Base-by-base conservation (phyloP, 2,888 invertebrate species). In the Habroteleia sp. region DNA sequence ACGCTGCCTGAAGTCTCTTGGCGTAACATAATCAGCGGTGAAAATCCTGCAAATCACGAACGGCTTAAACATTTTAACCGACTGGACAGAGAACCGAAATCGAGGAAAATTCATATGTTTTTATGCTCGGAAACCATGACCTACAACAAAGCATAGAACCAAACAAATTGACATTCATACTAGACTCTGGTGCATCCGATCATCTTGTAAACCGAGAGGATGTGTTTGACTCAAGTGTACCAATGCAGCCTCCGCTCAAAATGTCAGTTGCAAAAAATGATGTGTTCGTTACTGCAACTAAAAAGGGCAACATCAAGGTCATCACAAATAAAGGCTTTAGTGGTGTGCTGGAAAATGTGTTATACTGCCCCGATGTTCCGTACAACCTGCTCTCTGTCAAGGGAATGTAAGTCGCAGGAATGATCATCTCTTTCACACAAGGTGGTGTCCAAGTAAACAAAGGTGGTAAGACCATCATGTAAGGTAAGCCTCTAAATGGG, bases 191-290 rank as follows among this genome's bases (percentile, higher is more conserved):
- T 1, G 41, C 11, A 1, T 23, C 41, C 5, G 41, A 41, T 4
- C 41, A 41, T 6, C 80, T 69, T 20, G 85, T 83, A 37, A 74
- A 79, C 41, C 74, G 82, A 54, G 60, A 81, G 58, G 82, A 83
- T 11, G 78, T 80, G 2, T 71, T 41, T n/a, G 23, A n/a, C n/a
- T n/a, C n/a, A n/a, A n/a, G n/a, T n/a, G n/a, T n/a, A n/a, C n/a
- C n/a, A n/a, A n/a, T 23, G 23, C 1, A 41, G n/a, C n/a, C 23
- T n/a, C 41, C 41, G 10, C 1, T 20, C 0, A 20, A 41, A 3
- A 41, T 23, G 2, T 23, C 20, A 2, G 23, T 41, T 7, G 20
- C 23, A 10, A 41, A 41, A 11, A 23, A 23, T 10, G 41, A 23
- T 4, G 10, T 10, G 0, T 41, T 23, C 4, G 10, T 41, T 5